Percentiles rank a stretch among this genome's conserved stretches.
phyloP scores from a whole-genome alignment of 1,140 invertebrate species.

The Triops cancriformis region DNA sequence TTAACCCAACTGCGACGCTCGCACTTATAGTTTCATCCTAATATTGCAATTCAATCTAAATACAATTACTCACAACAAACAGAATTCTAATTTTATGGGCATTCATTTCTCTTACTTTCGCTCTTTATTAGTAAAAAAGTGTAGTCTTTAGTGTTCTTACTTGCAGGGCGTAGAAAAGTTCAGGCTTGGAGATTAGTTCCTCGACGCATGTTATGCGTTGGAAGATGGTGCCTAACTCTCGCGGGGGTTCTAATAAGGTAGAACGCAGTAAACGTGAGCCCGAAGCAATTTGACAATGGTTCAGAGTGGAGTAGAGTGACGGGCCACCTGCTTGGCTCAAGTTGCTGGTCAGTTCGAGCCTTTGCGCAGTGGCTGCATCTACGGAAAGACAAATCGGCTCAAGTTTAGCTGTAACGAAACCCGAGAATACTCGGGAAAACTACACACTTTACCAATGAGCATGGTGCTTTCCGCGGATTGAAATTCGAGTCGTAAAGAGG shows the following conservation, averaged over 20 bases:
- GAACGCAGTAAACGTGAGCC: slow-evolving; percentile 67
- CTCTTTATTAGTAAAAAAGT: too few relatives aligned
- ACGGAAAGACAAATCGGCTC: neutral
- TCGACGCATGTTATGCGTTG: slow-evolving; percentile 59
- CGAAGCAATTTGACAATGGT: slow-evolving; percentile 66
- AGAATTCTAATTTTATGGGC: too few relatives aligned
- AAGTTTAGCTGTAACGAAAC: slow-evolving; percentile 27
- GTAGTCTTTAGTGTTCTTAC: slow-evolving; percentile 27
- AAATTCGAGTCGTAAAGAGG: slow-evolving; percentile 71
- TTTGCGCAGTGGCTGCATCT: slow-evolving; percentile 59
- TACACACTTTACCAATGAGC: slow-evolving; percentile 62
- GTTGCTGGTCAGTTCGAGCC: slow-evolving; percentile 58
- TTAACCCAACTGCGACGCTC: too few relatives aligned
- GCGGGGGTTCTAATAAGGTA: slow-evolving; percentile 71
- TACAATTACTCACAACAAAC: too few relatives aligned
- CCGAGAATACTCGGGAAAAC: slow-evolving; percentile 20
- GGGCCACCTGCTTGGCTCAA: slow-evolving; percentile 44
- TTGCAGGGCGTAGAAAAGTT: slow-evolving; percentile 49
- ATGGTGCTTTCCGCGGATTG: slow-evolving; percentile 71
- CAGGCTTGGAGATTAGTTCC: slow-evolving; percentile 58
- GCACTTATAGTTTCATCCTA: too few relatives aligned
- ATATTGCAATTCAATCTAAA: too few relatives aligned
- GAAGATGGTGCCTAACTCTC: slow-evolving; percentile 53
- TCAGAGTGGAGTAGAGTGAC: slow-evolving; percentile 61
- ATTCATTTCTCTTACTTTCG: too few relatives aligned